Base-by-base conservation (phyloP, 2,888 invertebrate species). In the Prenolepis imparis region DNA sequence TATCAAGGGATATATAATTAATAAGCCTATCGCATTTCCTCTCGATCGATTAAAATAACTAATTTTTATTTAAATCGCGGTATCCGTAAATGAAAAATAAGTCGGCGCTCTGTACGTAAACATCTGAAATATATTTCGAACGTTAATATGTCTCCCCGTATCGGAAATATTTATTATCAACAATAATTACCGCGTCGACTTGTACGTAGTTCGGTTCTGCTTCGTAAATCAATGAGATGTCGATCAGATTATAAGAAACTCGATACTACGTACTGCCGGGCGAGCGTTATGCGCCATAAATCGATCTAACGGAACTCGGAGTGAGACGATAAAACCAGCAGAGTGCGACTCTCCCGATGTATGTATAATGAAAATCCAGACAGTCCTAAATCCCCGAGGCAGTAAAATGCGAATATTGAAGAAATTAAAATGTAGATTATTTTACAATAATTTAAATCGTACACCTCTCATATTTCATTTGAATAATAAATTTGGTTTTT, bases 201-300 rank as follows among this genome's bases (percentile, higher is more conserved):
- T 24, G 39, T 39, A 48, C 39, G 48, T 52, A 64, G 52, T 28
- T 75, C 77, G 77, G 77, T 77, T 77, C 55, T 77, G 68, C 77
- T 77, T 57, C 77, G 77, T 77, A 77, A 77, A 77, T 77, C 77
- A 68, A 28, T 52, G 41, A 77, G 68, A 67, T 39, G 77, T 77
- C 77, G 77, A 77, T 77, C 77, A 67, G 44, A 77, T 77, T 77
- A 77, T 77, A 77, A 77, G 77, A 77, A 77, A 77, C 68, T 41
- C 41, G 55, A 68, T 55, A 73, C 44, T 55, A 73, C 44, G 63
- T 63, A 63, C 48, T 77, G 67, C 28, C 11, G 44, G 41, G 55
- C 55, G 68, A 68, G 41, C 24, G 55, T 77, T 77, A 77, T 55
- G 68, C 77, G 68, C 41, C 21, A 68, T 77, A 77, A 77, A 77